Conservation (phyloP, 2,797 vertebrate species). For the Myotis myotis region DNA sequence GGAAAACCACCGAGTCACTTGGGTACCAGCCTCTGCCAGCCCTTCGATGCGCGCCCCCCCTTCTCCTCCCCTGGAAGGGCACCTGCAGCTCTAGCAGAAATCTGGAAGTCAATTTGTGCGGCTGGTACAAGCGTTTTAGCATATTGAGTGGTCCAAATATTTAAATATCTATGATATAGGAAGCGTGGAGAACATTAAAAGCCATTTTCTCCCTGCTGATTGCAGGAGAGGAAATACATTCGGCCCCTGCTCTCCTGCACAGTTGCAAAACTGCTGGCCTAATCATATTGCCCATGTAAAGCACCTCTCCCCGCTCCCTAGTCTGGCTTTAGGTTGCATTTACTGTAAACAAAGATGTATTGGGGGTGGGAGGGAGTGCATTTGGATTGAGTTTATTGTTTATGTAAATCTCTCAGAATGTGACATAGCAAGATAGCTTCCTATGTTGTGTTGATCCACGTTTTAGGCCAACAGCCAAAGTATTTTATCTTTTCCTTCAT, state of each 20-base stretch:
- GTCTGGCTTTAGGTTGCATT: slow-evolving; percentile 91
- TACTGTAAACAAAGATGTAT: slow-evolving; percentile 98
- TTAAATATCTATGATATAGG: slow-evolving; percentile 80
- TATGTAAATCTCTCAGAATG: slow-evolving; percentile 99
- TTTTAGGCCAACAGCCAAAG: slow-evolving; percentile 99
- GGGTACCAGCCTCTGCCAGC: slow-evolving; percentile 44
- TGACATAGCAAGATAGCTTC: slow-evolving; percentile 99
- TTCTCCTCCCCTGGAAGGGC: slow-evolving; percentile 63
- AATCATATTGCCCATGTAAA: slow-evolving; percentile 83
- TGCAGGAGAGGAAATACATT: slow-evolving; percentile 58
- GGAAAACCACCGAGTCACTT: not conserved
- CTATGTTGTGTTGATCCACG: slow-evolving; percentile 98
- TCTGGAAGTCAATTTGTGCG: slow-evolving; percentile 64
- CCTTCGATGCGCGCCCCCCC: slow-evolving; percentile 26
- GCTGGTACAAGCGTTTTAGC: slow-evolving; percentile 59
- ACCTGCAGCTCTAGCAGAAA: slow-evolving; percentile 65
- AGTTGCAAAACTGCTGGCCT: slow-evolving; percentile 76
- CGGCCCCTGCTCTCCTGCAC: slow-evolving; percentile 44
- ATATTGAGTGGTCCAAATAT: slow-evolving; percentile 75
- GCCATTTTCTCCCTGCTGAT: slow-evolving; percentile 73
- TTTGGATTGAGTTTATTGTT: slow-evolving; percentile 97
- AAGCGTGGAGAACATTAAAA: slow-evolving; percentile 72
- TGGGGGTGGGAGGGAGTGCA: slow-evolving; percentile 82
- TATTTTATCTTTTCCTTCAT: slow-evolving; percentile 99
- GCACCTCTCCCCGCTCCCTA: slow-evolving; percentile 74